Conservation (phyloP, 2,113 vertebrate genomes). For the Sphaerodactylus townsendi region DNA sequence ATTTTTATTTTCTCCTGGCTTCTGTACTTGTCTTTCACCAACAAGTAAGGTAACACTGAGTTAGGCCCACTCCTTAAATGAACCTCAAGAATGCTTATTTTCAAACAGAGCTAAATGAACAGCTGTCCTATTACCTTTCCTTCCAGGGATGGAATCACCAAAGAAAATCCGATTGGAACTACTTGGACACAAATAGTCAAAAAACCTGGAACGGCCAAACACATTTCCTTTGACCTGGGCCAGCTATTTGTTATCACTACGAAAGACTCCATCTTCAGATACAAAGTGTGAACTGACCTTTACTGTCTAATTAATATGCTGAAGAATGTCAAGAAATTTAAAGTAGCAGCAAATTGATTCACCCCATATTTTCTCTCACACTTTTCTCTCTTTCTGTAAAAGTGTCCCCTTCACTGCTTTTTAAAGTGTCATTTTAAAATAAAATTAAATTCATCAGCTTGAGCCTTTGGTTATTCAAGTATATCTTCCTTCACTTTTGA, state of each 20-base stretch:
- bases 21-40: too few relatives aligned
- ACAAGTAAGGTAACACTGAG: too few relatives aligned
- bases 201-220: not conserved
- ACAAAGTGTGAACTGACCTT: not conserved
- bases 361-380: not conserved
- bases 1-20: too few relatives aligned
- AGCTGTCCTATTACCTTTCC: not conserved
- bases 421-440: too few relatives aligned
- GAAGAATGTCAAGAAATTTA: not conserved
- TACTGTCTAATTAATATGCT: not conserved
- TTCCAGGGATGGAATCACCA: not conserved
- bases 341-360: not conserved
- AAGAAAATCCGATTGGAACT: not conserved
- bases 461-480: too few relatives aligned
- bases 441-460: too few relatives aligned
- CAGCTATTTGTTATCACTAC: not conserved
- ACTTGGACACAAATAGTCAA: not conserved
- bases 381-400: not conserved
- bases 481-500: too few relatives aligned
- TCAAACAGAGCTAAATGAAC: not conserved
- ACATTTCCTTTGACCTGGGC: not conserved
- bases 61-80: too few relatives aligned
- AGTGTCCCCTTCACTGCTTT: too few relatives aligned
- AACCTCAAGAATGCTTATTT: too few relatives aligned
- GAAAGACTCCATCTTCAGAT: not conserved